phyloP scores from a whole-genome alignment of 2,888 invertebrate genomes.

The Drosophila limbata region DNA sequence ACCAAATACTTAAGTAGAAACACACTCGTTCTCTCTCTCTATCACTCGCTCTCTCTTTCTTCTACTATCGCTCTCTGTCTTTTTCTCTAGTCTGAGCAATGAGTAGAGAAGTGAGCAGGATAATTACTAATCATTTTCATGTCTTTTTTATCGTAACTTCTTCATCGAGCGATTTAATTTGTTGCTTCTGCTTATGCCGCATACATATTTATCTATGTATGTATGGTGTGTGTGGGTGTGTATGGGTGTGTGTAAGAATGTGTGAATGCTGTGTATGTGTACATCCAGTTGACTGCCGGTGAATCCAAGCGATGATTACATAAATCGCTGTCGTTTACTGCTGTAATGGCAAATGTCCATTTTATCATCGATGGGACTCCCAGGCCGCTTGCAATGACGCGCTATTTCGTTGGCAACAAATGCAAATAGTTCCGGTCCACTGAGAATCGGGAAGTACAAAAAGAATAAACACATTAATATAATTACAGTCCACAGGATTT shows the following conservation, averaged over 20 bases:
- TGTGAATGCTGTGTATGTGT: slow-evolving; percentile 4
- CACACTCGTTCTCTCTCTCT: not conserved
- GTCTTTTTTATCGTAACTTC: not conserved
- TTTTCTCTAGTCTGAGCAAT: not conserved
- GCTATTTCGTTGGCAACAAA: slow-evolving; percentile 91
- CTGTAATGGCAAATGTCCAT: slow-evolving; percentile 92
- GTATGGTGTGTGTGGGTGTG: slow-evolving; percentile 1
- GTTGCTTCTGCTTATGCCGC: slow-evolving; percentile 10
- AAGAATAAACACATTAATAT: not conserved
- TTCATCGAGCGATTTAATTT: slow-evolving; percentile 1
- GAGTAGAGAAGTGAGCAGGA: not conserved
- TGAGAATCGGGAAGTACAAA: slow-evolving; percentile 41
- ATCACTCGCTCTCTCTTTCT: not conserved
- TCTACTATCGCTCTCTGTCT: not conserved
- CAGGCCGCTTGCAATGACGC: slow-evolving; percentile 90
- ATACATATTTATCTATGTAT: slow-evolving; percentile 13
- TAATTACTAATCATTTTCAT: not conserved
- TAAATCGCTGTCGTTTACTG: slow-evolving; percentile 89
- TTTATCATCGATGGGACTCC: slow-evolving; percentile 89
- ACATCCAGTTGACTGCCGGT: slow-evolving; percentile 12
- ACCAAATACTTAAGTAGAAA: slow-evolving; percentile 5
- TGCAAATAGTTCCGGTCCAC: slow-evolving; percentile 88
- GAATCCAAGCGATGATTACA: slow-evolving; percentile 85
- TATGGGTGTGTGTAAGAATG: slow-evolving; percentile 5
- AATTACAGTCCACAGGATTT: not conserved